Base-by-base conservation (phyloP, 2,797 vertebrate genomes). In the Typhlichthys subterraneus region DNA sequence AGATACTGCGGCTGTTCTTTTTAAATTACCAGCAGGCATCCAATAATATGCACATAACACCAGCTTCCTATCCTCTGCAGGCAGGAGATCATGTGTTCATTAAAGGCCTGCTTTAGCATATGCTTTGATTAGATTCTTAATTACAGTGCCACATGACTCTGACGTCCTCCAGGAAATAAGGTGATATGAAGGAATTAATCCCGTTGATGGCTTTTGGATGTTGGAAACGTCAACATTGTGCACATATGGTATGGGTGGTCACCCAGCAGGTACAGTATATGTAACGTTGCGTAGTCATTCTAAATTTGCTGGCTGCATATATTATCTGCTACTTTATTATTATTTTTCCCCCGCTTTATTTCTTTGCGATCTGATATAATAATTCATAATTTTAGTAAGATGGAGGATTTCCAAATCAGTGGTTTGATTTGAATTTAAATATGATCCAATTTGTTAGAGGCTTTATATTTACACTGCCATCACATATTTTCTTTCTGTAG, bases 81-180 rank as follows among this genome's bases (percentile, higher is more conserved):
- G 85, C 84, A 83, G 84, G 83, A 80, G 80, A 67, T 88, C 74
- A 71, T 80, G 81, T 81, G 75, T 86, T 73, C 83, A 88, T 87
- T 94, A 88, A 87, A 88, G 87, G 69, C 81, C 47, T 52, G 75
- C 77, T 89, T 87, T 82, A 84, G 70, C 63, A 85, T 88, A 85
- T 85, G 78, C 57, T 71, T 84, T 92, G 87, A 88, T 92, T 91
- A 88, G 81, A 88, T 92, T 91, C 79, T 87, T 92, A 90, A 93
- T 86, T 88, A 87, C 70, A 77, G 74, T 67, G 76, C 67, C 79
- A 81, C 75, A 80, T 76, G 79, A 83, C 23, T 60, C 59, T n/a
- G 65, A 82, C 80, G 73, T 79, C 61, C 59, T 79, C 61, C 59
- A 75, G 77, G 80, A 85, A 85, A 83, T 81, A 73, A 76, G 63